phyloP scores from a whole-genome alignment of 2,888 invertebrate species.

The Smittia aterrima region DNA sequence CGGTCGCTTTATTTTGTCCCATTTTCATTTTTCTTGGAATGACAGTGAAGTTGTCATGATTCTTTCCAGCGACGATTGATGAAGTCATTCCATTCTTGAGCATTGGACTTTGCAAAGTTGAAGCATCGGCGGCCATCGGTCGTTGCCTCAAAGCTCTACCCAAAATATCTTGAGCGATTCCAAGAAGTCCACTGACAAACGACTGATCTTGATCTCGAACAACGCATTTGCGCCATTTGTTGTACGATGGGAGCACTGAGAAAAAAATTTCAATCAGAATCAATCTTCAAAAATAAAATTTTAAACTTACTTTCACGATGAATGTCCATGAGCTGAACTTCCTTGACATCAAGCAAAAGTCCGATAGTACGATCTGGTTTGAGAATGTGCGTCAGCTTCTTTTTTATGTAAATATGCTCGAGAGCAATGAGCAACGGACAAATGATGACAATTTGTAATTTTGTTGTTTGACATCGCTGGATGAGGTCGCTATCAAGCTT shows the following conservation, averaged over 20 bases:
- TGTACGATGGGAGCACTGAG: conserved; percentile 65
- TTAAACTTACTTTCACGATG: conserved; percentile 63
- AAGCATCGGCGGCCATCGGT: conserved; percentile 62
- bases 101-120: conserved; percentile 53
- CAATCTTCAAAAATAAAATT: conserved; percentile 43
- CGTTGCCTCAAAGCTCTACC: conserved; percentile 60
- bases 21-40: conserved; percentile 53
- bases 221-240: conserved; percentile 76
- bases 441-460: conserved; percentile 75
- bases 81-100: conserved; percentile 46
- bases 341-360: conserved; percentile 77
- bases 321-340: conserved; percentile 65
- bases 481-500: conserved; percentile 55
- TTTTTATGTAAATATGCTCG: conserved; percentile 51
- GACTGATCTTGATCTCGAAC: conserved; percentile 80
- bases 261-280: conserved; percentile 45
- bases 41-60: conserved; percentile 53
- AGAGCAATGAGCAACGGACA: conserved; percentile 70
- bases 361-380: conserved; percentile 71
- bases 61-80: conserved; percentile 17
- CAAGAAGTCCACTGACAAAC: conserved; percentile 80
- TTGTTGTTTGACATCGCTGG: conserved; percentile 60
- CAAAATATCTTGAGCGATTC: conserved; percentile 75
- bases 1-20: conserved; percentile 79
- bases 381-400: conserved; percentile 51